Evolutionary conservation across 2,888 invertebrate species (phyloP).

Genomic region (Eupeodes latifasciatus): DNA sequence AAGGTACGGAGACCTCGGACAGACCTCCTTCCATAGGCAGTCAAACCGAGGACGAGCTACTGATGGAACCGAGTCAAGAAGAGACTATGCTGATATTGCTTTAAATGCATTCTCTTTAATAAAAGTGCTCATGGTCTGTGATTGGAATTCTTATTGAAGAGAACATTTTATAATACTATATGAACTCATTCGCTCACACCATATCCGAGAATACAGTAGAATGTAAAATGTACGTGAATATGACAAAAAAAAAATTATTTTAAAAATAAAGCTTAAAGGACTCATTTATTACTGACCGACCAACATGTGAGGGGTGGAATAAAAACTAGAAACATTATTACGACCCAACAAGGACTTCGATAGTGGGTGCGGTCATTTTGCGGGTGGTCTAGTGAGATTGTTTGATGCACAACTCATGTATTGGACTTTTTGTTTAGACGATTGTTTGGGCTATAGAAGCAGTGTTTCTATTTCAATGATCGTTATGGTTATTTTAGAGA

Average conservation of each 20-base stretch:
- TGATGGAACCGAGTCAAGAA: too few species aligned
- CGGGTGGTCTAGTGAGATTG: neutral
- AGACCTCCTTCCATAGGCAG: too few species aligned
- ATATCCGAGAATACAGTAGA: too few species aligned
- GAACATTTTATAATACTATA: constrained; percentile 51
- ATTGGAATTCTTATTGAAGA: constrained; percentile 4
- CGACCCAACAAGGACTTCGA: too few species aligned
- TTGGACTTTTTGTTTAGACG: neutral
- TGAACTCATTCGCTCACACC: constrained; percentile 33
- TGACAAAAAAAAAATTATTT: neutral
- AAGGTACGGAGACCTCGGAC: too few species aligned
- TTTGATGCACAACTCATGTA: constrained; percentile 27
- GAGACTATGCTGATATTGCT: constrained; percentile 60
- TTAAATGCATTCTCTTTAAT: constrained; percentile 31
- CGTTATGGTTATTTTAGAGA: constrained; percentile 17
- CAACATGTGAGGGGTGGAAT: constrained; percentile 46
- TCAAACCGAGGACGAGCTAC: too few species aligned
- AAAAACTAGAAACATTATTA: neutral
- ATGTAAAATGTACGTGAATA: neutral
- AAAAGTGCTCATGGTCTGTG: neutral
- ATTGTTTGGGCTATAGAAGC: constrained; percentile 4
- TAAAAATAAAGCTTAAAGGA: constrained; percentile 33
- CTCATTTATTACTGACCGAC: constrained; percentile 54
- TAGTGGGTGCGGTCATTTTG: neutral
- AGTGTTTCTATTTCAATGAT: neutral